Percentiles rank a stretch among this genome's conserved stretches.
phyloP scores from a whole-genome alignment of 2,888 invertebrate genomes.

The Schizotus pectinicornis region DNA sequence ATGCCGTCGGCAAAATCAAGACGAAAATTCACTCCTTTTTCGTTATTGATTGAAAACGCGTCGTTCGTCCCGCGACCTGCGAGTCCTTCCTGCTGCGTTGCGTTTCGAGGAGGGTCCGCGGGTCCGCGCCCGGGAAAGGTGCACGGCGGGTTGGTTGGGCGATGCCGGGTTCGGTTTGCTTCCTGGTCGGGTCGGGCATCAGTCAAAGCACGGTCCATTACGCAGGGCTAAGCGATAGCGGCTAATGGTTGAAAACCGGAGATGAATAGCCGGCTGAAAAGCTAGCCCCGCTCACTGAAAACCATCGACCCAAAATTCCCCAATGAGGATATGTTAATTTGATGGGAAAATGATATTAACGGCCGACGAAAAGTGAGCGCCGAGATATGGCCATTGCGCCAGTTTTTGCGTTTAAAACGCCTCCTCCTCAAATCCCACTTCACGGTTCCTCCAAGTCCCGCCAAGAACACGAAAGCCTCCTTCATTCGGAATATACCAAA shows the following conservation, averaged over 20 bases:
- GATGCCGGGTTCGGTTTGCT: conserved; percentile 21
- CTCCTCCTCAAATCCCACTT: too few species aligned
- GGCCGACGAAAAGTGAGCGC: background rate
- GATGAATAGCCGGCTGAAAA: conserved; percentile 56
- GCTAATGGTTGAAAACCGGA: conserved; percentile 58
- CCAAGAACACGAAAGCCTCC: too few species aligned
- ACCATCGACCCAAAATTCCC: conserved; percentile 35
- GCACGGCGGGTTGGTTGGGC: conserved; percentile 9
- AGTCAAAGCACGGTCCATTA: conserved; percentile 54
- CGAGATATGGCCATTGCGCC: too few species aligned
- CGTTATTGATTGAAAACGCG: background rate
- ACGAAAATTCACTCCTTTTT: background rate
- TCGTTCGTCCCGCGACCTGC: too few species aligned
- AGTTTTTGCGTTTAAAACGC: too few species aligned
- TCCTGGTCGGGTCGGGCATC: conserved; percentile 42
- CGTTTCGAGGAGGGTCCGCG: too few species aligned
- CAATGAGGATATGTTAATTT: conserved; percentile 46
- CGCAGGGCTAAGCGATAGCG: conserved; percentile 57
- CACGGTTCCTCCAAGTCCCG: too few species aligned
- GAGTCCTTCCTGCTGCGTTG: too few species aligned
- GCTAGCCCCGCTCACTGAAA: conserved; percentile 37
- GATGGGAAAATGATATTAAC: conserved; percentile 32
- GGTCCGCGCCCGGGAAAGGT: background rate
- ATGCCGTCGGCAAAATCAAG: conserved; percentile 18
- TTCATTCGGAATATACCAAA: too few species aligned